These are phyloP conservation scores for Anolis carolinensis DNA, from an alignment of 2,113 vertebrate genomes.

Conservation along the genomic window DNA sequence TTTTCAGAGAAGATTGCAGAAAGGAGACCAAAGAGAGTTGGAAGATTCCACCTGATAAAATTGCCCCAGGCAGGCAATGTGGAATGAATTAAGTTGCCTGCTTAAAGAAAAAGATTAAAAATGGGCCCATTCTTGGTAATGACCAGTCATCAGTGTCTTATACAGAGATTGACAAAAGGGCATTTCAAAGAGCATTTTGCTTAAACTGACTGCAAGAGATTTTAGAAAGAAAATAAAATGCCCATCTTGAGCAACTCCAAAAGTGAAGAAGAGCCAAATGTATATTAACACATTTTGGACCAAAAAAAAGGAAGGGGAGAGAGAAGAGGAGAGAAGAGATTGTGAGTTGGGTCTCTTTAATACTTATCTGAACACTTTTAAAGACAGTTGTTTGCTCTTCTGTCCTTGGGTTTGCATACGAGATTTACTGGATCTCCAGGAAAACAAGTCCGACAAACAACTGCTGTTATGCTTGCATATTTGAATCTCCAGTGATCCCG, in stretches of 20 bases:
- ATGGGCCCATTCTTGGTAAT: neutral
- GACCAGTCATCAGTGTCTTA: slow-evolving; percentile 7
- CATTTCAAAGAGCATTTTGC: slow-evolving; percentile 3
- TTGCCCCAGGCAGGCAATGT: neutral
- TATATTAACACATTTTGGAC: neutral
- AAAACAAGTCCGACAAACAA: neutral
- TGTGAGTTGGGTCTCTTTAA: neutral
- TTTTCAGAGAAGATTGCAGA: slow-evolving; percentile 21
- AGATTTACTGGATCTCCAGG: neutral
- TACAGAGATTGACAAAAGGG: neutral
- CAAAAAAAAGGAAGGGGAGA: neutral
- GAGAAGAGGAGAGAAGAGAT: neutral
- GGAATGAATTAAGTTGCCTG: slow-evolving; percentile 23
- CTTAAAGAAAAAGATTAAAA: slow-evolving; percentile 16
- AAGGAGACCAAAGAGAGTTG: slow-evolving; percentile 5
- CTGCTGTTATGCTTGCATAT: neutral
- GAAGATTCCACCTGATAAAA: slow-evolving; percentile 22
- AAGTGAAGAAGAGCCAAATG: neutral
- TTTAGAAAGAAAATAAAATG: neutral
- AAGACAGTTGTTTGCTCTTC: neutral
- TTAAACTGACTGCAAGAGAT: neutral
- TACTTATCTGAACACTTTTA: neutral
- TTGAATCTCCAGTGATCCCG: neutral
- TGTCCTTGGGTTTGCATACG: neutral
- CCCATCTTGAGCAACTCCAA: neutral